A percentile compares a stretch with the other conserved stretches of the same genome.
Evolutionary conservation across 1,140 invertebrate species (phyloP).

Genomic region (Bombus turneri): DNA sequence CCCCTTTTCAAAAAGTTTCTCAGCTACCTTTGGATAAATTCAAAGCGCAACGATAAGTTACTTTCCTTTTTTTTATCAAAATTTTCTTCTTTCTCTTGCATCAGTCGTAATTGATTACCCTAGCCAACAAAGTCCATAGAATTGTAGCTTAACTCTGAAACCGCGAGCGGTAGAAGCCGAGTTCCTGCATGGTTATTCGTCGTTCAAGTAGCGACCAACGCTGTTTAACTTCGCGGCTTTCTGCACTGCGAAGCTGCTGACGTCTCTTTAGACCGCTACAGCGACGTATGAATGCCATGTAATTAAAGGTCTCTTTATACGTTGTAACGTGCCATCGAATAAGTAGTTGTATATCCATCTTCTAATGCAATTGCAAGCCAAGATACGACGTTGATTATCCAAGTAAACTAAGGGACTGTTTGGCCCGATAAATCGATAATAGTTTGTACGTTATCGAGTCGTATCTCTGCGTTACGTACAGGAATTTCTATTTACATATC

Average conservation of each 20-base stretch:
- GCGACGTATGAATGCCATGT: background rate
- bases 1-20: background rate
- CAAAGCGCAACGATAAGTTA: background rate
- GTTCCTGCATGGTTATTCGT: background rate
- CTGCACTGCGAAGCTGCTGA: background rate
- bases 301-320: conserved; percentile 23
- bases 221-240: conserved; percentile 15
- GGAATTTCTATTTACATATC: conserved; percentile 42
- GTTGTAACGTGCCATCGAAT: background rate
- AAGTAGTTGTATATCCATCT: background rate
- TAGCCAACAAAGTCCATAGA: background rate
- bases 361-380: background rate
- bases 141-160: background rate
- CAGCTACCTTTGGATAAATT: background rate
- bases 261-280: conserved; percentile 10
- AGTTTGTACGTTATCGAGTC: background rate
- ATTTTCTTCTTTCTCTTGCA: background rate
- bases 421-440: conserved; percentile 17
- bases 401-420: background rate
- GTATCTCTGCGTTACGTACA: background rate
- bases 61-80: background rate
- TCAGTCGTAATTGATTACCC: background rate
- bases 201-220: background rate
- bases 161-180: background rate
- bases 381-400: conserved; percentile 27